Base-by-base conservation (phyloP, 2,113 vertebrate species). In the Xiphophorus maculatus region DNA sequence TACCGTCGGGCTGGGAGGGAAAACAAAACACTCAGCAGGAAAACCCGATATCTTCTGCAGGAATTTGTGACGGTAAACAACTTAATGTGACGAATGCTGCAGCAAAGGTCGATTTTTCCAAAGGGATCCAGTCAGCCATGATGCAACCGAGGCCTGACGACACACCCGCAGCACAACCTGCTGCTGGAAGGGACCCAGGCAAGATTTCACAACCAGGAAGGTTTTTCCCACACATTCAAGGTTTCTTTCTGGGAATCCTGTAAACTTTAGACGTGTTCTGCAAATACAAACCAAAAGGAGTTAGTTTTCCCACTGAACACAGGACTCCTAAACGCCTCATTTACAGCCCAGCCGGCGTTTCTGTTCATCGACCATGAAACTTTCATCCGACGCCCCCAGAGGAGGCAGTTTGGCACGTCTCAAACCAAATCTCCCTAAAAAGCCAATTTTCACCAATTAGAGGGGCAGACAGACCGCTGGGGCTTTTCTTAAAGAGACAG, bases 91-190 rank as follows among this genome's bases (percentile, higher is more conserved):
- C 17, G 5, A 48, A 48, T 48, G 44, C 5, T 48, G 17, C 17
- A 48, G 44, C 44, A 19, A 5, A 48, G 5, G 44, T 19, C 7
- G 4, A 17, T 48, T 19, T 48, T 44, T 14, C 14, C 42, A 4
- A 17, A 1, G 42, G 8, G 29, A 54, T 22, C 4, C 0, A 64
- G 19, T 51, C 30, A 63, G 51, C 37, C 22, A 28, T 69, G 76
- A 84, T 28, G 74, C 58, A 77, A 80, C 72, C 66, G 71, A 1
- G 1, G 17, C 44, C 0, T 19, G 73, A 58, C 84, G 73, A 87
- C 81, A 27, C 72, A 63, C 71, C 19, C 9, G 12, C 28, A 5
- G 0, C 40, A 6, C 61, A 28, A 44, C 62, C 35, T 32, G 14
- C 35, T 32, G 14, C 27, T 71, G 67, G 74, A 29, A 4, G 40